Percentiles rank a stretch among this genome's conserved stretches.
phyloP scores from a whole-genome alignment of 2,888 invertebrate genomes.

The Podotricha telesiphe region DNA sequence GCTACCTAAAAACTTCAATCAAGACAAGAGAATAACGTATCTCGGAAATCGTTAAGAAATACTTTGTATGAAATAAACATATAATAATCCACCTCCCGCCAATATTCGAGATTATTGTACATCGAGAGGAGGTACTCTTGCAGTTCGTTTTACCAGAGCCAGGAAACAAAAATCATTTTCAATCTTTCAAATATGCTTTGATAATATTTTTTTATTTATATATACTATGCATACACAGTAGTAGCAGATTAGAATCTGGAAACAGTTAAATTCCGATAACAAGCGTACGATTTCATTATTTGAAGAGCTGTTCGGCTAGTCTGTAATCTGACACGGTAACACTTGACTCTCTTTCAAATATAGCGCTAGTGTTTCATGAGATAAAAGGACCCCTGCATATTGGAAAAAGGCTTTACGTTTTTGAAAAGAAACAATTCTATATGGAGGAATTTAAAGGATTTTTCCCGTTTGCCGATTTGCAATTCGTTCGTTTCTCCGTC shows the following conservation, averaged over 20 bases:
- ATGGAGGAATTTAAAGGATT: neutral
- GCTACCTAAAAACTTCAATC: too few relatives aligned
- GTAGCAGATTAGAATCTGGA: neutral
- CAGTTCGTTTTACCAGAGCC: too few relatives aligned
- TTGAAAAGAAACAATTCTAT: neutral
- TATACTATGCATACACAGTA: neutral
- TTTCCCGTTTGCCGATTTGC: neutral
- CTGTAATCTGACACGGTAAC: neutral
- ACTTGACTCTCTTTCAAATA: neutral
- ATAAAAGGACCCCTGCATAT: neutral
- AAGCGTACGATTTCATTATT: neutral
- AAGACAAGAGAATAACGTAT: too few relatives aligned
- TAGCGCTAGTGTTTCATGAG: slow-evolving; percentile 3
- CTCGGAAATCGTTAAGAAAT: too few relatives aligned
- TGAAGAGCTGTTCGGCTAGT: neutral
- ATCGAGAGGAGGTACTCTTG: too few relatives aligned
- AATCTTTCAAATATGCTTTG: too few relatives aligned
- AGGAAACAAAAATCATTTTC: too few relatives aligned
- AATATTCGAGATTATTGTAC: too few relatives aligned
- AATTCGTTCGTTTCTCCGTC: too few relatives aligned
- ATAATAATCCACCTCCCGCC: too few relatives aligned
- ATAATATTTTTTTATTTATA: too few relatives aligned
- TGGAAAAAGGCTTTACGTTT: neutral
- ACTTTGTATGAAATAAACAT: too few relatives aligned
- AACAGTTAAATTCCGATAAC: neutral